phyloP scores from a whole-genome alignment of 2,113 vertebrate species.

The Brachirus orientalis region DNA sequence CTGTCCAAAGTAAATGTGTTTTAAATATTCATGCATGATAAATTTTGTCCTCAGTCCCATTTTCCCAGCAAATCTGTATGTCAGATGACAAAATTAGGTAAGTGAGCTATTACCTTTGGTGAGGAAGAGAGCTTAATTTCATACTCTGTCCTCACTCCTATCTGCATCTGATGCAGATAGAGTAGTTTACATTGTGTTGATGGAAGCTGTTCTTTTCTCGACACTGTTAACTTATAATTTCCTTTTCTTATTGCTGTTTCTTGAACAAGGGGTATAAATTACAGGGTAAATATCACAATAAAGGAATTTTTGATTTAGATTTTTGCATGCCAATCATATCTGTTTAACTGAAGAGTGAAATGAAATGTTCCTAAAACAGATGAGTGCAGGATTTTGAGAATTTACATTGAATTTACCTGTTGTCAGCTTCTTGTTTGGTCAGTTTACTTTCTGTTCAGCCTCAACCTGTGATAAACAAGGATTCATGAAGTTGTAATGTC shows the following conservation, averaged over 20 bases:
- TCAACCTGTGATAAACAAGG: too few relatives aligned
- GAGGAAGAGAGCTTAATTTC: conserved; percentile 49
- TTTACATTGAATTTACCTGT: too few relatives aligned
- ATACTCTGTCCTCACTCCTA: conserved; percentile 50
- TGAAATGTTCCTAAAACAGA: too few relatives aligned
- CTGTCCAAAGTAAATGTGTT: conserved; percentile 7
- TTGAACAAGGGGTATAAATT: neutral
- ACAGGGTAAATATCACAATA: too few relatives aligned
- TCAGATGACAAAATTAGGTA: conserved; percentile 41
- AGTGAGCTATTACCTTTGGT: conserved; percentile 32
- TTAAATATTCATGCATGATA: neutral
- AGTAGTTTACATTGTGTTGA: conserved; percentile 19
- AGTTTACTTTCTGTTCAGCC: too few relatives aligned
- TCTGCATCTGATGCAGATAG: conserved; percentile 39
- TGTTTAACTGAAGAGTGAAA: too few relatives aligned
- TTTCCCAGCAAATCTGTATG: conserved; percentile 19
- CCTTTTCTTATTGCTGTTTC: conserved; percentile 10
- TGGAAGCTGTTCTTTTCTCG: conserved; percentile 4
- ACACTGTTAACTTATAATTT: conserved; percentile 6
- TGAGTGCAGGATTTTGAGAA: too few relatives aligned
- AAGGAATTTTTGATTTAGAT: too few relatives aligned
- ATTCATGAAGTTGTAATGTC: too few relatives aligned
- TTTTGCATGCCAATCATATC: too few relatives aligned
- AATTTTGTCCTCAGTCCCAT: conserved; percentile 15
- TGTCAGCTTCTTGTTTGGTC: too few relatives aligned